Evolutionary conservation across 2,113 vertebrate genomes (phyloP), one percentile per base, ranked within the genome.

Genomic region (Neopipo cinnamomea): DNA sequence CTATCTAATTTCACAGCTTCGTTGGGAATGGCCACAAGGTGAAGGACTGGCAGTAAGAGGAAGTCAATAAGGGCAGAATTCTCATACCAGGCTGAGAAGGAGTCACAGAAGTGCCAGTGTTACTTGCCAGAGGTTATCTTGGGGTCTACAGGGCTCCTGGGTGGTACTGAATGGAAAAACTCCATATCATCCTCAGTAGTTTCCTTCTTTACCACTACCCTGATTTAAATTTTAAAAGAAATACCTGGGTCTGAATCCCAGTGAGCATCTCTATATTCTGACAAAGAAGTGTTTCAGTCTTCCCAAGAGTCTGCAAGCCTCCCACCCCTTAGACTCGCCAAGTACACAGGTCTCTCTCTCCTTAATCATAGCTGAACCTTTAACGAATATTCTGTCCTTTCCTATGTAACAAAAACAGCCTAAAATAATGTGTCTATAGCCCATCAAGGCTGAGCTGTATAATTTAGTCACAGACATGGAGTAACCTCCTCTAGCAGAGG

Each of bases 1-100:
- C 82, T 52, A 41, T 63, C 59, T 37, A 79, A 94, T 97, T 96
- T 96, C 97, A 97, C 81, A 96, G 96, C 90, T 97, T 95, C 71
- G 8, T 20, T 80, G 88, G 92, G 94, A 95, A 95, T 77, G 49
- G 77, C 91, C 76, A 78, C 61, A 89, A 96, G 95, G 92, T 94
- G 93, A 96, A 90, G 93, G 95, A 85, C 65, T 80, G 78, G 80
- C 76, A 92, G 72, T 52, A n/a, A 12, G 81, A 88, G 47, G 73
- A 97, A 96, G 73, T 96, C 82, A 63, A 39, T 76, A 88, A 83
- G 41, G 92, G 47, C 52, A 81, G 56, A 50, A 71, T 95, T 89
- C 84, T 91, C 75, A 84, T 80, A 91, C 35, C 41, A 31, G 77
- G 31, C 92, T 88, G 92, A 0, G 22, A 95, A 77, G 88, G 62